phyloP scores from a whole-genome alignment of 2,888 invertebrate species.

The Drosophila trichaetosa region DNA sequence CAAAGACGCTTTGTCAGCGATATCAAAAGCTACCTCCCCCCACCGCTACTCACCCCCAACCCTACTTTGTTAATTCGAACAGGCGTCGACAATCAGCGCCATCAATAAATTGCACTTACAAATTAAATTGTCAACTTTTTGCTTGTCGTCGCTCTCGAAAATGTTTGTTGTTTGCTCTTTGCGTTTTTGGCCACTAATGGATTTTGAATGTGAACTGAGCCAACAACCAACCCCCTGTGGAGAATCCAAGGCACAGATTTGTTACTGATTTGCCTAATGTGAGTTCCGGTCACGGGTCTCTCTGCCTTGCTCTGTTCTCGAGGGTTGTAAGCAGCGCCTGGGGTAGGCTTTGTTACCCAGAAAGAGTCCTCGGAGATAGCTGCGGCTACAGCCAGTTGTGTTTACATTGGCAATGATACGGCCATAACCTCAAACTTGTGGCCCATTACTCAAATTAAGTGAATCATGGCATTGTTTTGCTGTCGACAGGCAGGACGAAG shows the following conservation, averaged over 20 bases:
- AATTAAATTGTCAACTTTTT: slow-evolving; percentile 80
- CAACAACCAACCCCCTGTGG: slow-evolving; percentile 8
- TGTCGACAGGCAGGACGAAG: slow-evolving; percentile 46
- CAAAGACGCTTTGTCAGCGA: slow-evolving; percentile 56
- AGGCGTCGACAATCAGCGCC: slow-evolving; percentile 51
- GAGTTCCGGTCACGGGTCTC: slow-evolving; percentile 25
- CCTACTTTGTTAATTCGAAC: not conserved
- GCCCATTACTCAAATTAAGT: slow-evolving; percentile 83
- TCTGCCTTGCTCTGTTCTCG: slow-evolving; percentile 8
- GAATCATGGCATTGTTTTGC: slow-evolving; percentile 77
- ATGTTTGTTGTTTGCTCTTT: slow-evolving; percentile 54
- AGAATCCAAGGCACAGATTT: slow-evolving; percentile 17
- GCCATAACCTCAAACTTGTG: slow-evolving; percentile 68
- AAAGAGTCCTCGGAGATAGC: slow-evolving; percentile 25
- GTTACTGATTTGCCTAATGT: slow-evolving; percentile 64
- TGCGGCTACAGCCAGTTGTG: slow-evolving; percentile 32
- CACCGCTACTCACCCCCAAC: not conserved
- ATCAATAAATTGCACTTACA: slow-evolving; percentile 73
- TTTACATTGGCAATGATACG: slow-evolving; percentile 79
- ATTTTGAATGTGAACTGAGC: slow-evolving; percentile 58
- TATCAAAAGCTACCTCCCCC: slow-evolving; percentile 19
- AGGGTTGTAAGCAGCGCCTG: slow-evolving; percentile 59
- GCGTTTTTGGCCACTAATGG: slow-evolving; percentile 72
- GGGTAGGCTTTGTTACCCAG: slow-evolving; percentile 62
- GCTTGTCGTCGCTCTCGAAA: slow-evolving; percentile 41